Conservation (phyloP, 2,113 vertebrate genomes). For the Odontophorus gujanensis region DNA sequence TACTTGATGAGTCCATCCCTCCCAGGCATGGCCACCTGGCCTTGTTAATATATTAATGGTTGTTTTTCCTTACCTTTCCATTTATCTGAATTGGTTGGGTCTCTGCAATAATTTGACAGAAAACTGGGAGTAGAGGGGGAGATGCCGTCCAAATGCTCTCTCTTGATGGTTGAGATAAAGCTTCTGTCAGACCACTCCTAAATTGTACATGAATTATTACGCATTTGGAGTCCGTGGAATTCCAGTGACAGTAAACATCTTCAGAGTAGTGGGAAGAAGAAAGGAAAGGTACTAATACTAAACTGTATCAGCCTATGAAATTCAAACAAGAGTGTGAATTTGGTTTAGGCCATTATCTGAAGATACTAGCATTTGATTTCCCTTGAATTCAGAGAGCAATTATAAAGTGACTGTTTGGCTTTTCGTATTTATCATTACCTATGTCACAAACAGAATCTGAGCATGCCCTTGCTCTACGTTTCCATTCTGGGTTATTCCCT, state of each 20-base stretch:
- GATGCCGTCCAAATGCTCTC: neutral
- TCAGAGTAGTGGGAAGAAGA: neutral
- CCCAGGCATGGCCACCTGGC: neutral
- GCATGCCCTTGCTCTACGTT: neutral
- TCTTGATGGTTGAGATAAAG: neutral
- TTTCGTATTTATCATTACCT: neutral
- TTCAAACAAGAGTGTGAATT: neutral
- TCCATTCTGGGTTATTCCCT: neutral
- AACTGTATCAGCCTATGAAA: neutral
- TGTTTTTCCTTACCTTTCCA: neutral
- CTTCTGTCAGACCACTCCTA: neutral
- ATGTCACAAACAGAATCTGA: neutral
- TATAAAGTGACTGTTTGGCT: neutral
- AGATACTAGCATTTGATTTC: neutral
- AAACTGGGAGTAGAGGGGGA: neutral
- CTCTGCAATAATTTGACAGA: neutral
- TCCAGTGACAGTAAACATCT: neutral
- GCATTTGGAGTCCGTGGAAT: neutral
- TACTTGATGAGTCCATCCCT: neutral
- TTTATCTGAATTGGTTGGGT: neutral
- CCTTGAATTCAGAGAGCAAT: neutral
- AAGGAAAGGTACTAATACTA: neutral
- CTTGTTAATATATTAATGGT: neutral
- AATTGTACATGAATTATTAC: neutral
- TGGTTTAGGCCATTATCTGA: neutral